phyloP scores from a whole-genome alignment of 2,797 vertebrate species.

The Pteropus rufus region DNA sequence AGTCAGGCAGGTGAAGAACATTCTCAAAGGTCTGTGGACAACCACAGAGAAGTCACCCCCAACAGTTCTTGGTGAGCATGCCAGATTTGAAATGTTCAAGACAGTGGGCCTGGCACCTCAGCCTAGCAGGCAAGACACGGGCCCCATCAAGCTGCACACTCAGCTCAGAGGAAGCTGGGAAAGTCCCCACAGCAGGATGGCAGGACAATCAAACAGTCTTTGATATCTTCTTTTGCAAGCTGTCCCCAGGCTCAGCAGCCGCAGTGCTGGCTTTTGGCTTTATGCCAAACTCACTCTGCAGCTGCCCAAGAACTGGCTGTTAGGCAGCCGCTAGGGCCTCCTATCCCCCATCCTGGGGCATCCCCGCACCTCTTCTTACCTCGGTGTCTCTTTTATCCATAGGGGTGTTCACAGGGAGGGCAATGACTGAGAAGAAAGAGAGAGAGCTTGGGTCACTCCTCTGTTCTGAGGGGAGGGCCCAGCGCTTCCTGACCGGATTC shows the following conservation, averaged over 20 bases:
- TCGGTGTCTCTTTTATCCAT: conserved; percentile 82
- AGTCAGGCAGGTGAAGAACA: background rate
- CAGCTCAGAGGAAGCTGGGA: background rate
- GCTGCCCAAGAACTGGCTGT: conserved; percentile 33
- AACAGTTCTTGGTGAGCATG: background rate
- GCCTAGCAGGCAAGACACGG: background rate
- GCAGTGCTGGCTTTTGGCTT: conserved; percentile 62
- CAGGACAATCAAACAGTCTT: background rate
- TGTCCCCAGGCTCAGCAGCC: conserved; percentile 46
- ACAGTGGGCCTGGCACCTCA: background rate
- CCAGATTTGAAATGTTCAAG: background rate
- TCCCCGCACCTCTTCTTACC: conserved; percentile 78
- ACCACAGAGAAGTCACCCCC: background rate
- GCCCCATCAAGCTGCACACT: rapidly evolving
- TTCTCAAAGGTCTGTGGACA: background rate
- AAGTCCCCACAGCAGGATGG: background rate
- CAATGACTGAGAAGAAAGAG: conserved; percentile 72
- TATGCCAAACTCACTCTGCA: conserved; percentile 52
- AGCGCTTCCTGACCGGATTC: background rate
- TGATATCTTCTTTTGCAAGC: conserved; percentile 46
- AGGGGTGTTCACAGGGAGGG: conserved; percentile 82
- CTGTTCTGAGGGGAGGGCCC: background rate
- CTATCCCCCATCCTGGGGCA: background rate
- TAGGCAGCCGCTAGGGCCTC: background rate
- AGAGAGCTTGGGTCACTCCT: conserved; percentile 8